These are phyloP conservation scores for Trichonephila inaurata DNA, from an alignment of 1,140 invertebrate genomes.

Conservation along the genomic window DNA sequence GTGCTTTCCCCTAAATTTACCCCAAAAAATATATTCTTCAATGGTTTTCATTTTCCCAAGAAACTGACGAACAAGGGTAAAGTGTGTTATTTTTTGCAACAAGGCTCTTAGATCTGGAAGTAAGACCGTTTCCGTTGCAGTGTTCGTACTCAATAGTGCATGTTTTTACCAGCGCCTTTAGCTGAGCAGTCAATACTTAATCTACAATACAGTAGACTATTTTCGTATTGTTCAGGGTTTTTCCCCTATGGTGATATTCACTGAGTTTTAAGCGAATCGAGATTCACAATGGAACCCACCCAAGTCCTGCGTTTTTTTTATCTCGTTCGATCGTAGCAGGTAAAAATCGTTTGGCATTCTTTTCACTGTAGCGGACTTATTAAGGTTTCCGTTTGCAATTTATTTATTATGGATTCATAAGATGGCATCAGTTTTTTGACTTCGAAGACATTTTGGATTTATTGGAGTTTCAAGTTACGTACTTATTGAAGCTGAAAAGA, in stretches of 20 bases:
- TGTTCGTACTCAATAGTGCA: slow-evolving; percentile 66
- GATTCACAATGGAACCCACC: slow-evolving; percentile 43
- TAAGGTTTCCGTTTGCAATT: slow-evolving; percentile 76
- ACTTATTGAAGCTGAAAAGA: not conserved
- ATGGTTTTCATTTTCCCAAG: slow-evolving; percentile 74
- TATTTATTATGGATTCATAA: slow-evolving; percentile 76
- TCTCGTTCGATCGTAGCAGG: slow-evolving; percentile 44
- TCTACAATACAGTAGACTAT: slow-evolving; percentile 74
- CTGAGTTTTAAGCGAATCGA: slow-evolving; percentile 62
- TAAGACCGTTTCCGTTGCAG: slow-evolving; percentile 66
- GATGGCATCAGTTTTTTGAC: slow-evolving; percentile 72
- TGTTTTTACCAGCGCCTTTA: slow-evolving; percentile 60
- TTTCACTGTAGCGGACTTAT: slow-evolving; percentile 62
- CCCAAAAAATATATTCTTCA: slow-evolving; percentile 65
- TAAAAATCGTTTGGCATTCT: slow-evolving; percentile 66
- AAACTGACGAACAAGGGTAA: slow-evolving; percentile 57
- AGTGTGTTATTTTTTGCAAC: slow-evolving; percentile 68
- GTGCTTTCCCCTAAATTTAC: not conserved
- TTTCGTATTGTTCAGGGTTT: slow-evolving; percentile 63
- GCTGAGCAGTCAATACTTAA: slow-evolving; percentile 76
- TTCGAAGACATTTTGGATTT: slow-evolving; percentile 61
- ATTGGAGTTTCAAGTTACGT: slow-evolving; percentile 64
- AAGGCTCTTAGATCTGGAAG: slow-evolving; percentile 42
- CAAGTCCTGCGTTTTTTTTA: slow-evolving; percentile 41
- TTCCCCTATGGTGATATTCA: slow-evolving; percentile 34